These are phyloP conservation scores for Connochaetes taurinus DNA, from an alignment of 2,113 vertebrate genomes.

Conservation along the genomic window DNA sequence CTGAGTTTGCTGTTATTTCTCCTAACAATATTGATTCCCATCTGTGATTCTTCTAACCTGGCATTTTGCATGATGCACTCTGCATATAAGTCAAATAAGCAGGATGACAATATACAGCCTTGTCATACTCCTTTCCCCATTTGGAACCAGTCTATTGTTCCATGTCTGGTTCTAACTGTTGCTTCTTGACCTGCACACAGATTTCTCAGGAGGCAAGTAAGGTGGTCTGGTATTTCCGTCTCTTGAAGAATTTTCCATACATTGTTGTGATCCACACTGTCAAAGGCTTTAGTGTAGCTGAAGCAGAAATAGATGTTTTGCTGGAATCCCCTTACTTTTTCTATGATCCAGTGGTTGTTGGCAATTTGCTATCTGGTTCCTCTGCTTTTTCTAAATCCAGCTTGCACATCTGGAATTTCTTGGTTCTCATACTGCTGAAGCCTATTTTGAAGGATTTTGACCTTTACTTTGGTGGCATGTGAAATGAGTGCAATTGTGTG, in stretches of 20 bases:
- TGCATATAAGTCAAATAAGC: neutral
- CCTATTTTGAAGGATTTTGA: neutral
- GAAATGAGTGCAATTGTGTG: neutral
- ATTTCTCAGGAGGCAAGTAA: neutral
- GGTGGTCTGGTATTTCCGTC: neutral
- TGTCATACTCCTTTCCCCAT: neutral
- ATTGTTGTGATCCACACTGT: neutral
- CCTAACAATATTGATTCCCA: neutral
- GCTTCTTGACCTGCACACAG: neutral
- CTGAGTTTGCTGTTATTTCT: neutral
- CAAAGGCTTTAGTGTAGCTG: neutral
- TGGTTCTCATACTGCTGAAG: neutral
- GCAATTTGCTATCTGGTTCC: neutral
- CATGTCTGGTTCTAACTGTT: neutral
- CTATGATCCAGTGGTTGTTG: neutral
- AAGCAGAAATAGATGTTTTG: neutral
- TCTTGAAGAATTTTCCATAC: neutral
- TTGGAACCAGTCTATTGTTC: neutral
- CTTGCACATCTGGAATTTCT: neutral
- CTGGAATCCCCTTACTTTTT: neutral
- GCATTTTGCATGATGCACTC: neutral
- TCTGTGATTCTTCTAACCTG: neutral
- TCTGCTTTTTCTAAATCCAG: neutral
- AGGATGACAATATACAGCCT: neutral
- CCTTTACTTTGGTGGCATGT: neutral